Evolutionary conservation across 2,888 invertebrate species (phyloP).

Genomic region (Stenolophus ochropezus): DNA sequence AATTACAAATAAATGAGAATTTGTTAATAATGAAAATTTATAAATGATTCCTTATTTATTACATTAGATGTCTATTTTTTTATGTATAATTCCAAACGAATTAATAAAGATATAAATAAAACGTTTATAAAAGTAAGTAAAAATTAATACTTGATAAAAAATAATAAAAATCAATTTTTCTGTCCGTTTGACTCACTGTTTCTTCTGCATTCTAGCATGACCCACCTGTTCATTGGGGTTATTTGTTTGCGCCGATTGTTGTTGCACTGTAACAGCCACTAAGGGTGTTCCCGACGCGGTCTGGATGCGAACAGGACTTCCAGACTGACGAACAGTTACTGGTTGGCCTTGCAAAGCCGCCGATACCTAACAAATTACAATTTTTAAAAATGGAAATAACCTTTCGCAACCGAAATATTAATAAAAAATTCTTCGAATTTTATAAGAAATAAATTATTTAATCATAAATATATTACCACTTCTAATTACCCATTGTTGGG

Average conservation of each 20-base stretch:
- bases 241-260: slow-evolving; percentile 67
- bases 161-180: slow-evolving; percentile 2
- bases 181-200: slow-evolving; percentile 38
- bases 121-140: not conserved
- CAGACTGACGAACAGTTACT: slow-evolving; percentile 73
- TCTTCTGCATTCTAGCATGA: slow-evolving; percentile 51
- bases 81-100: not conserved
- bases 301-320: slow-evolving; percentile 79
- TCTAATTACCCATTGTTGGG: no score
- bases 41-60: not conserved
- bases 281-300: slow-evolving; percentile 75
- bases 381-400: no score
- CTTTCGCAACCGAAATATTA: no score
- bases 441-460: no score
- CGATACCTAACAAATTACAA: slow-evolving; percentile 74
- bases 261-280: slow-evolving; percentile 77
- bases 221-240: slow-evolving; percentile 67
- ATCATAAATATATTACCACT: no score
- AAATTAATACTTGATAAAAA: not conserved
- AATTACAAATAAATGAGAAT: slow-evolving; percentile 8
- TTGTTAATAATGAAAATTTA: not conserved
- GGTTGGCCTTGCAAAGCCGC: slow-evolving; percentile 75
- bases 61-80: not conserved
- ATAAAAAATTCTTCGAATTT: no score
- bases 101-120: slow-evolving; percentile 5